These are phyloP conservation scores for Papilio helenus DNA, from an alignment of 1,140 invertebrate species.

Conservation along the genomic window DNA sequence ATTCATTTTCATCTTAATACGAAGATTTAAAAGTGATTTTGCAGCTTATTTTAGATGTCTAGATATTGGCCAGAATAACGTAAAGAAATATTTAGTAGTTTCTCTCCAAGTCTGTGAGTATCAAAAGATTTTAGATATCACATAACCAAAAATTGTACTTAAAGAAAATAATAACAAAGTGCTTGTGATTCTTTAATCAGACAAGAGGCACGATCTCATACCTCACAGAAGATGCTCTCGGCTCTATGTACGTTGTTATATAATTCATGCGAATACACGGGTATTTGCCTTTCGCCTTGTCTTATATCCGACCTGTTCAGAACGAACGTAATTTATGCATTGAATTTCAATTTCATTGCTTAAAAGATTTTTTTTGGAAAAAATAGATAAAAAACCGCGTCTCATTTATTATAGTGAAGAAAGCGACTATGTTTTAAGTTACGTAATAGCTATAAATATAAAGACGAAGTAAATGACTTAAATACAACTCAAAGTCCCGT, in stretches of 20 bases:
- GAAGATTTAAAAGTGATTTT: too few species aligned
- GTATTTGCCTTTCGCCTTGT: constrained; percentile 42
- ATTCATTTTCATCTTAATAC: too few species aligned
- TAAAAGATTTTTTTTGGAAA: background rate
- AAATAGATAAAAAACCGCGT: background rate
- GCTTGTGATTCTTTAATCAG: constrained; percentile 64
- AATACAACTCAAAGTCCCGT: too few species aligned
- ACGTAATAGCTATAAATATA: too few species aligned
- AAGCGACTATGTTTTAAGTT: background rate
- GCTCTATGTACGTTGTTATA: constrained; percentile 49
- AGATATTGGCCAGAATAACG: too few species aligned
- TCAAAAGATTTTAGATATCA: background rate
- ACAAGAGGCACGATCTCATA: constrained; percentile 69
- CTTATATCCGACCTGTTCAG: constrained; percentile 21
- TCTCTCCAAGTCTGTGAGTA: background rate
- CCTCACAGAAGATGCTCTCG: constrained; percentile 60
- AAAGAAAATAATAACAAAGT: constrained; percentile 43
- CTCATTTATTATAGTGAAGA: background rate
- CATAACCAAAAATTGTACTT: background rate
- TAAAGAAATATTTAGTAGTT: background rate
- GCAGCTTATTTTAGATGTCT: too few species aligned
- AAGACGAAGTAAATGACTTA: too few species aligned
- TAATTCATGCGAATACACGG: constrained; percentile 15
- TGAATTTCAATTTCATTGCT: constrained; percentile 38
- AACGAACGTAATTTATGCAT: constrained; percentile 29